Conservation (phyloP, 2,113 vertebrate genomes). For the Furnarius figulus region DNA sequence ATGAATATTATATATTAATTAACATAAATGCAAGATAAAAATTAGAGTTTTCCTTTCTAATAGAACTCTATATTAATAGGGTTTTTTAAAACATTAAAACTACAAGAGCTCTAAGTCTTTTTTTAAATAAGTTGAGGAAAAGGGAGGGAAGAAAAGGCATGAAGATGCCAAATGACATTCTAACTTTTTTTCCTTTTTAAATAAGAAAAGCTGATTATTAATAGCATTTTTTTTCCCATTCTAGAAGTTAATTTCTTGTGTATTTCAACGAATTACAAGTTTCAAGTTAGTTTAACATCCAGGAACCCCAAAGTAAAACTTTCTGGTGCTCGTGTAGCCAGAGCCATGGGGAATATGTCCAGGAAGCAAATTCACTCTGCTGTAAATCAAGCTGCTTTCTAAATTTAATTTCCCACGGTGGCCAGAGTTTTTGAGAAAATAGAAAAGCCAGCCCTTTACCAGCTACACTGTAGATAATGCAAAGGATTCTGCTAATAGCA, state of each 20-base stretch:
- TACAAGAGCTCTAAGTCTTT: neutral
- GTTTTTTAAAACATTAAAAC: neutral
- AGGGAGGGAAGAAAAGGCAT: neutral
- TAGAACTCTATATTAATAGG: neutral
- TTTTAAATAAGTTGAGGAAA: neutral
- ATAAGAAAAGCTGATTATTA: neutral
- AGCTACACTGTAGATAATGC: neutral
- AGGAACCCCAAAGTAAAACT: neutral
- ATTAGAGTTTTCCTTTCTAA: neutral
- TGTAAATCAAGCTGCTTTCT: neutral
- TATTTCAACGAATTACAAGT: neutral
- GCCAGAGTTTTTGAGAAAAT: neutral
- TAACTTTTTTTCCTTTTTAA: neutral
- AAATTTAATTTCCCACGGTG: neutral
- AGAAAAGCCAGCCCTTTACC: neutral
- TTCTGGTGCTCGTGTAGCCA: neutral
- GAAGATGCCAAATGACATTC: neutral
- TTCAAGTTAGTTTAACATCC: neutral
- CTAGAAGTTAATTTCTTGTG: neutral
- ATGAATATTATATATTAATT: neutral
- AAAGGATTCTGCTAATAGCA: conserved; percentile 1
- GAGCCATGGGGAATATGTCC: neutral
- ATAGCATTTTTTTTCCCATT: neutral
- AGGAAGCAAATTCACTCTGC: neutral
- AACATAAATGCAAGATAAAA: neutral